These are phyloP conservation scores for Lithosia quadra DNA, from an alignment of 2,888 invertebrate species.

Conservation along the genomic window DNA sequence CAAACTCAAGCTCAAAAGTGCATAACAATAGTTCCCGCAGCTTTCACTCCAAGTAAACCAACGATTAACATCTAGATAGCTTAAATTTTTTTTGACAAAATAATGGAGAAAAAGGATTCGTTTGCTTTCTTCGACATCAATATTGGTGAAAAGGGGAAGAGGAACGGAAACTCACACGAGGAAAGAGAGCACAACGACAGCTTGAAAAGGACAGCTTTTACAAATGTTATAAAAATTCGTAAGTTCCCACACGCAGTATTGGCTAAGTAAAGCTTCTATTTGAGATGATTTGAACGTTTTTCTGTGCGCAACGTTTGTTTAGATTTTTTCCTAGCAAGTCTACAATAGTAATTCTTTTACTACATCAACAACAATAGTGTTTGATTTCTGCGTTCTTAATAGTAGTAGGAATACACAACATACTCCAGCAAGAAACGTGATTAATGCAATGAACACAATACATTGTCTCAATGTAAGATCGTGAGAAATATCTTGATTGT, in stretches of 20 bases:
- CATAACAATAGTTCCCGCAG: constrained; percentile 32
- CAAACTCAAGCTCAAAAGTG: constrained; percentile 18
- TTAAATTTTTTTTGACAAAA: constrained; percentile 16
- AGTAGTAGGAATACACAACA: constrained; percentile 13
- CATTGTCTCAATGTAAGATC: constrained; percentile 34
- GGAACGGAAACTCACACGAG: constrained; percentile 50
- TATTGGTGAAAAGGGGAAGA: constrained; percentile 67
- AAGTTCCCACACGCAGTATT: constrained; percentile 56
- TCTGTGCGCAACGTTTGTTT: constrained; percentile 12
- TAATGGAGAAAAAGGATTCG: constrained; percentile 74
- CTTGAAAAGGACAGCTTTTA: constrained; percentile 63
- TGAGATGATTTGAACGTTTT: background rate
- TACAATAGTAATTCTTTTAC: constrained; percentile 12
- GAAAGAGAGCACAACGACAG: constrained; percentile 55
- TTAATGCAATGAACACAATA: constrained; percentile 18
- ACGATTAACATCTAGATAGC: constrained; percentile 2
- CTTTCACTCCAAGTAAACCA: constrained; percentile 21
- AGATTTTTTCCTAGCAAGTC: constrained; percentile 11
- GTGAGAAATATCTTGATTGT: constrained; percentile 43
- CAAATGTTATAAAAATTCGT: constrained; percentile 77
- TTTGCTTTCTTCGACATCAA: constrained; percentile 77
- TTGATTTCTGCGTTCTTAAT: constrained; percentile 26
- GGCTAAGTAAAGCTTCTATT: background rate
- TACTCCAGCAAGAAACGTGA: constrained; percentile 21
- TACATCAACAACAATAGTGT: constrained; percentile 34